Percentiles rank a stretch among this genome's conserved stretches.
Evolutionary conservation across 2,888 invertebrate species (phyloP).

Genomic region (Drosophila nigritarsus): DNA sequence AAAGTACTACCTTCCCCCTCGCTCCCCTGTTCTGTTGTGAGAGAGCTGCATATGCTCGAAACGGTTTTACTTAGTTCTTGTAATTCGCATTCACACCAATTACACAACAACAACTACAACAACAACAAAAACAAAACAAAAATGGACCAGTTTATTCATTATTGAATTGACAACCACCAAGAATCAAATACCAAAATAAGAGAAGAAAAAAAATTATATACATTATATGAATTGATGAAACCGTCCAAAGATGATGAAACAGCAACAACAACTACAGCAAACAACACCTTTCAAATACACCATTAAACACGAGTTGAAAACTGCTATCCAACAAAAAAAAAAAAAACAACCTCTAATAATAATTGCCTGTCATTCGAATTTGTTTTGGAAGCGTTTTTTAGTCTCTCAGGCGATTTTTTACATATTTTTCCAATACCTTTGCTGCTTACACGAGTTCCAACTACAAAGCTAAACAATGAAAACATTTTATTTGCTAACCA

Average conservation of each 20-base stretch:
- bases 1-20: slow-evolving; percentile 5
- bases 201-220: slow-evolving; percentile 50
- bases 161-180: slow-evolving; percentile 79
- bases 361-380: slow-evolving; percentile 6
- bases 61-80: slow-evolving; percentile 54
- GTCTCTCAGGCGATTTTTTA: slow-evolving; percentile 32
- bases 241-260: slow-evolving; percentile 67
- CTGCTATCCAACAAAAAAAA: slow-evolving; percentile 51
- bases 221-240: slow-evolving; percentile 72
- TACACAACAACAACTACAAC: slow-evolving; percentile 34
- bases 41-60: slow-evolving; percentile 27
- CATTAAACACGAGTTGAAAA: slow-evolving; percentile 75
- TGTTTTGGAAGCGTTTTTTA: slow-evolving; percentile 12
- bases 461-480: slow-evolving; percentile 51
- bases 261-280: slow-evolving; percentile 38
- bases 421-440: slow-evolving; percentile 45
- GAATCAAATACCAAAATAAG: slow-evolving; percentile 37
- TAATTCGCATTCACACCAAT: slow-evolving; percentile 45
- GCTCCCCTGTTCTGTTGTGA: slow-evolving; percentile 17
- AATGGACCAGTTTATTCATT: slow-evolving; percentile 78
- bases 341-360: not conserved
- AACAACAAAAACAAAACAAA: slow-evolving; percentile 23
- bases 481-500: slow-evolving; percentile 60
- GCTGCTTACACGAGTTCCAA: slow-evolving; percentile 62
- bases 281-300: slow-evolving; percentile 10